Percentiles rank a stretch among this genome's conserved stretches.
phyloP scores from a whole-genome alignment of 2,888 invertebrate genomes.

The Cancer borealis region DNA sequence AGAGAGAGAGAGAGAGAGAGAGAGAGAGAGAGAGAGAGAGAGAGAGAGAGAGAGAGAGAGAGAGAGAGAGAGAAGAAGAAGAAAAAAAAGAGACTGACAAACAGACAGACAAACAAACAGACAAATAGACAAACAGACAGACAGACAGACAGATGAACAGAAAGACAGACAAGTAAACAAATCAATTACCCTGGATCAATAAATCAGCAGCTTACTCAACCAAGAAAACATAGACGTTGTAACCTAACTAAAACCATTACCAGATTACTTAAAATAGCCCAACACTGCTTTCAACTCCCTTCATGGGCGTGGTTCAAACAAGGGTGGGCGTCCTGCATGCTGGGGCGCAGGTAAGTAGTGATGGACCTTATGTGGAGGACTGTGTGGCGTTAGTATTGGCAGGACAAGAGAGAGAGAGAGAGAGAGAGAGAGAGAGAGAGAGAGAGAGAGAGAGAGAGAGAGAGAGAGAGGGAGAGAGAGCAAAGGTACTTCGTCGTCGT shows the following conservation, averaged over 20 bases:
- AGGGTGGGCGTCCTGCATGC: too few relatives aligned
- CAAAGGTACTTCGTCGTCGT: background rate
- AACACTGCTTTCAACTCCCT: too few relatives aligned
- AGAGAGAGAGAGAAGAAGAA: background rate
- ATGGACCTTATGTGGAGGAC: too few relatives aligned
- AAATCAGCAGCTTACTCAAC: too few relatives aligned
- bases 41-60: constrained; percentile 34
- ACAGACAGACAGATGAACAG: background rate
- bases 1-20: constrained; percentile 40
- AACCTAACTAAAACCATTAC: too few relatives aligned
- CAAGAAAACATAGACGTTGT: too few relatives aligned
- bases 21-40: constrained; percentile 17
- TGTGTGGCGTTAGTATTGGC: too few relatives aligned
- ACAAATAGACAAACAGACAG: background rate
- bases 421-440: constrained; percentile 24
- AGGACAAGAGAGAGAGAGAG: background rate
- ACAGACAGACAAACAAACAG: background rate
- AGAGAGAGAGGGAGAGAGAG: background rate
- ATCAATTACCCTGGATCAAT: too few relatives aligned
- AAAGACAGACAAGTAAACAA: background rate
- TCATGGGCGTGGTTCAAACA: too few relatives aligned
- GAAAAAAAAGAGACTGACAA: background rate
- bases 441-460: constrained; percentile 32
- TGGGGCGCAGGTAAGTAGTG: too few relatives aligned
- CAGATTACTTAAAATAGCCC: too few relatives aligned